Base-by-base conservation (phyloP, 1,140 invertebrate species). In the Cryptotermes secundus region DNA sequence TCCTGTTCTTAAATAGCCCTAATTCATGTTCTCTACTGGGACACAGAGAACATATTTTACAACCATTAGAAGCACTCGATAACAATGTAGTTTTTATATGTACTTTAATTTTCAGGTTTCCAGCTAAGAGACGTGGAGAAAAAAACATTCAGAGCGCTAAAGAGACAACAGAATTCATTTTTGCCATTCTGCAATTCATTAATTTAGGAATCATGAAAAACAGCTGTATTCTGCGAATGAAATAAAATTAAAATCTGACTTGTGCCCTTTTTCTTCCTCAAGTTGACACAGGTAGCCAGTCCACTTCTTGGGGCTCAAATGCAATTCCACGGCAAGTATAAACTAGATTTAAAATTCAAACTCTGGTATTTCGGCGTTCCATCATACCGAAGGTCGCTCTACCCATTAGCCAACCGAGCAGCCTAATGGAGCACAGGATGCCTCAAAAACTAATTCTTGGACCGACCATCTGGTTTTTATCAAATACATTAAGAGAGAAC, bases 281-380 rank as follows among this genome's bases (percentile, higher is more conserved):
- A 59, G 3, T 22, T 22, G 6, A 12, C 7, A 19, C 2, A 59
- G 53, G 53, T 22, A 72, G 59, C 31, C n/a, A n/a, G 19, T n/a
- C 59, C 9, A 31, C 19, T 72, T 0, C 26, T 0, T 72, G 59
- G 59, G 59, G 4, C 19, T 72, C 59, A 72, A 72, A n/a, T 72
- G 59, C n/a, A 72, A n/a, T 72, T 7, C 59, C 31, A 72, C 26
- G 59, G 31, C 59, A 72, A 72, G 59, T 72, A 72, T 2, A 22
- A 31, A 72, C 59, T 31, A 72, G 26, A 72, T 72, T 72, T 72
- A 72, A 72, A 72, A 72, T 72, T 72, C 59, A 72, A n/a, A 72
- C 59, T 72, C 59, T 72, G 59, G 59, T 72, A 72, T 72, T 72
- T 72, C n/a, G 59, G 59, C n/a, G 4, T 72, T 72, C n/a, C 59